phyloP scores from a whole-genome alignment of 2,113 vertebrate species.

The Illadopsis cleaveri region DNA sequence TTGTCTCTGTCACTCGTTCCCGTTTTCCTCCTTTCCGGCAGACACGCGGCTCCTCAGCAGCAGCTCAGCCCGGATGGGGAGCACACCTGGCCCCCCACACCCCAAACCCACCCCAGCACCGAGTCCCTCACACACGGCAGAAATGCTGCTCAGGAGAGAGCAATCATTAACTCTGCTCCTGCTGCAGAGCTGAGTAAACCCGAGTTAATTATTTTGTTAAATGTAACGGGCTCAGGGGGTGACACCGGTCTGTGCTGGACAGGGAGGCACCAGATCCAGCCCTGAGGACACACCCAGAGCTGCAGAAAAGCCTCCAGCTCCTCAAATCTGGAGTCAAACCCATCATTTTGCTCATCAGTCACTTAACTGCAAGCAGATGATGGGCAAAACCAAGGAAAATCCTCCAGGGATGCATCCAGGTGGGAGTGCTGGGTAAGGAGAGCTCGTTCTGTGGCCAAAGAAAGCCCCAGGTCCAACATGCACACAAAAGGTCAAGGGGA shows the following conservation, averaged over 20 bases:
- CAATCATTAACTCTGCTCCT: too few relatives aligned
- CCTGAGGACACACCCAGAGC: neutral
- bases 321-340: rapidly evolving
- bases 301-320: neutral
- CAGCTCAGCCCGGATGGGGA: rapidly evolving
- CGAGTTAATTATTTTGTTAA: rapidly evolving
- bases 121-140: rapidly evolving
- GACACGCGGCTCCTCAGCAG: rapidly evolving
- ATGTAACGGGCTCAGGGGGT: neutral
- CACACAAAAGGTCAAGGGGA: neutral
- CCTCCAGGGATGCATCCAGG: rapidly evolving
- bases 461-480: rapidly evolving
- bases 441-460: rapidly evolving
- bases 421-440: rapidly evolving
- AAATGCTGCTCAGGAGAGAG: neutral
- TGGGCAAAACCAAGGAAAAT: neutral
- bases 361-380: neutral
- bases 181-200: neutral
- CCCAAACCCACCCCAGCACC: neutral
- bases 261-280: neutral
- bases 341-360: neutral
- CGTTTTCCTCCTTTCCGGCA: neutral
- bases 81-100: rapidly evolving
- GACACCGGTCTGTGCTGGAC: neutral
- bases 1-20: rapidly evolving